phyloP scores from a whole-genome alignment of 2,797 vertebrate species.

The Acrossocheilus wenchowensis region DNA sequence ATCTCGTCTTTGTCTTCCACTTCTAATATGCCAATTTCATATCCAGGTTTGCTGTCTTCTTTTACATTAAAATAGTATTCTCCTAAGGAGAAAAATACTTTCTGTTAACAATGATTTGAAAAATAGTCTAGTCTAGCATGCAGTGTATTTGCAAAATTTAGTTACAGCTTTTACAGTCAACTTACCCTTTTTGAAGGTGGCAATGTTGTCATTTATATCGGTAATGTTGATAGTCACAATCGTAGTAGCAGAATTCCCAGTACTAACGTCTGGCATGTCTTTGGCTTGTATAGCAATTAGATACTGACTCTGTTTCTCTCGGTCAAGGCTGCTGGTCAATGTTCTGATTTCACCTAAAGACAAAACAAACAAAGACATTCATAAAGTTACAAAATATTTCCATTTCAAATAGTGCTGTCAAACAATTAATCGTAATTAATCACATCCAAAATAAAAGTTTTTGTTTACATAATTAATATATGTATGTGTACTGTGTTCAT shows the following conservation, averaged over 20 bases:
- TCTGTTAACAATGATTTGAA: not conserved
- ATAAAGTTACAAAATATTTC: not conserved
- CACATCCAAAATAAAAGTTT: too few relatives aligned
- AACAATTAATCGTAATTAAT: too few relatives aligned
- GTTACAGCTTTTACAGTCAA: constrained; percentile 42
- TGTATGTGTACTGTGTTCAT: too few relatives aligned
- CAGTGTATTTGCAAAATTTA: not conserved
- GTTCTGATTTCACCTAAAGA: constrained; percentile 84
- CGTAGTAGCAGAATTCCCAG: constrained; percentile 80
- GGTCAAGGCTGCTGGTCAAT: constrained; percentile 79
- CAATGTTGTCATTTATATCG: constrained; percentile 92
- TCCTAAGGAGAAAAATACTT: not conserved
- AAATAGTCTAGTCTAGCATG: not conserved
- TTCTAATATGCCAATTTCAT: constrained; percentile 80
- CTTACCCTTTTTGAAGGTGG: constrained; percentile 83
- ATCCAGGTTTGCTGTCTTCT: constrained; percentile 81
- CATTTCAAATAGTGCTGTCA: too few relatives aligned
- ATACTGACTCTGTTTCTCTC: constrained; percentile 82
- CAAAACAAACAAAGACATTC: not conserved
- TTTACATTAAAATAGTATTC: constrained; percentile 79
- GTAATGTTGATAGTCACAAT: constrained; percentile 83
- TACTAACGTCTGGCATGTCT: constrained; percentile 77
- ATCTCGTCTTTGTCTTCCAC: constrained; percentile 86
- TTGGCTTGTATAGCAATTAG: constrained; percentile 84
- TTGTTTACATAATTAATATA: too few relatives aligned